A percentile compares a stretch with the other conserved stretches of the same genome.
Evolutionary conservation across 2,797 vertebrate species (phyloP).

Genomic region (Ctenosaura bakeri): DNA sequence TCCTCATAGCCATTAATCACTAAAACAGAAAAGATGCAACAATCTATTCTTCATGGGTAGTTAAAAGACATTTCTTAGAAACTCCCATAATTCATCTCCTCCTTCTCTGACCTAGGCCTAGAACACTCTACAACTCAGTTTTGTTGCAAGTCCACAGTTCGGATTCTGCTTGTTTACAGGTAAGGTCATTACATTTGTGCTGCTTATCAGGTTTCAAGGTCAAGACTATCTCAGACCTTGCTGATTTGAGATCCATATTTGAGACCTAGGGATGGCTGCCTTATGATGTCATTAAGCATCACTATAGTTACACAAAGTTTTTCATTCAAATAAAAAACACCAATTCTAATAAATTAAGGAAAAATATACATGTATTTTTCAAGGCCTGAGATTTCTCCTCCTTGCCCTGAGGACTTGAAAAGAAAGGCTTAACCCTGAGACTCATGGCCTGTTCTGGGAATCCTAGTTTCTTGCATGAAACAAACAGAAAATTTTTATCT

Average conservation of each 20-base stretch:
- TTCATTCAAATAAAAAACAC: too few relatives aligned
- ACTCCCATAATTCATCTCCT: conserved; percentile 14
- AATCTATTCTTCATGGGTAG: conserved; percentile 35
- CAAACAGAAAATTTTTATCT: background rate
- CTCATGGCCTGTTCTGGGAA: too few relatives aligned
- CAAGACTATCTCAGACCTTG: too few relatives aligned
- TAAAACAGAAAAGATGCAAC: conserved; percentile 39
- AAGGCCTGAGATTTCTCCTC: too few relatives aligned
- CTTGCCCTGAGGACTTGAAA: too few relatives aligned
- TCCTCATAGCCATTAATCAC: conserved; percentile 47
- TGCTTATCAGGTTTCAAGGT: background rate
- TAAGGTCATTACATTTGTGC: conserved; percentile 1
- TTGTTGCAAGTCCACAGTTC: background rate
- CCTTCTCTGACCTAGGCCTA: background rate
- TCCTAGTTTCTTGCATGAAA: background rate
- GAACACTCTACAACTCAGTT: background rate
- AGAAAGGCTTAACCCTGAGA: too few relatives aligned
- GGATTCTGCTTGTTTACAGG: background rate
- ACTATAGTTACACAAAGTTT: too few relatives aligned
- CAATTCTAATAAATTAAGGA: too few relatives aligned
- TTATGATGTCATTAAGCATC: too few relatives aligned
- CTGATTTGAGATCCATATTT: too few relatives aligned
- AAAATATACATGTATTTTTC: too few relatives aligned
- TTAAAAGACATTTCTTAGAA: conserved; percentile 37
- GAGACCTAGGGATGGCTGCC: too few relatives aligned